Evolutionary conservation across 53 echinoderm and acorn worm genomes (phyloP).

Genomic region (Temnopleurus reevesii): DNA sequence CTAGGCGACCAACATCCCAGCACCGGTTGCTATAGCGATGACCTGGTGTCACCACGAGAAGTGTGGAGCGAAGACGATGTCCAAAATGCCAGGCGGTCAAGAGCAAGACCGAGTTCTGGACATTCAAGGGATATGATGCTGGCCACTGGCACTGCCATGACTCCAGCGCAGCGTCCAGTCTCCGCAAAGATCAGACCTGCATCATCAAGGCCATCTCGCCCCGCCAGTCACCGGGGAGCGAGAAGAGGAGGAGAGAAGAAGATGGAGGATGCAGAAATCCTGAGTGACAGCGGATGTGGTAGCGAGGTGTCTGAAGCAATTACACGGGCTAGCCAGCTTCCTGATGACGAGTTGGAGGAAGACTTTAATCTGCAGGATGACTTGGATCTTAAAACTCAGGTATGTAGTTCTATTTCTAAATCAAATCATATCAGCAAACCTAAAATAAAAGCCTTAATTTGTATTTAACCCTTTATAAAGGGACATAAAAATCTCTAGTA

Average conservation of each 20-base stretch:
- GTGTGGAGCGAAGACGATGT: background rate
- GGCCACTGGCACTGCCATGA: conserved; percentile 16
- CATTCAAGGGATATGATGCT: conserved; percentile 27
- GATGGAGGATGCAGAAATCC: background rate
- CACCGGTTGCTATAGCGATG: conserved; percentile 44
- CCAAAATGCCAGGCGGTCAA: background rate
- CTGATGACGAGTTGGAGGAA: conserved; percentile 20
- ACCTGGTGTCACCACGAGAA: conserved; percentile 28
- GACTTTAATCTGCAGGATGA: background rate
- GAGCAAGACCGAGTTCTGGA: conserved; percentile 1
- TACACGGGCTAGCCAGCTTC: conserved; percentile 7
- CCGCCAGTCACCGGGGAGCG: background rate
- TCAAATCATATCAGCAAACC: too few relatives aligned
- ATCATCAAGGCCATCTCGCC: conserved; percentile 9
- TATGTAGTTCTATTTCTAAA: background rate
- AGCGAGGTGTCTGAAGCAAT: conserved; percentile 53
- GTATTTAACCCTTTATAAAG: too few relatives aligned
- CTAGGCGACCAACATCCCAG: conserved; percentile 3
- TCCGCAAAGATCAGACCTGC: conserved; percentile 9
- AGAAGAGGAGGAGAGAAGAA: background rate
- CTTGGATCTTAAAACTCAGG: conserved; percentile 6
- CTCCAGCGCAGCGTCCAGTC: conserved; percentile 3
- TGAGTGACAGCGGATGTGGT: conserved; percentile 67
- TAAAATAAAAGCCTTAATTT: too few relatives aligned
- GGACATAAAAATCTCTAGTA: too few relatives aligned